Evolutionary conservation across 2,888 invertebrate species (phyloP).

Genomic region (Bedellia somnulentella): DNA sequence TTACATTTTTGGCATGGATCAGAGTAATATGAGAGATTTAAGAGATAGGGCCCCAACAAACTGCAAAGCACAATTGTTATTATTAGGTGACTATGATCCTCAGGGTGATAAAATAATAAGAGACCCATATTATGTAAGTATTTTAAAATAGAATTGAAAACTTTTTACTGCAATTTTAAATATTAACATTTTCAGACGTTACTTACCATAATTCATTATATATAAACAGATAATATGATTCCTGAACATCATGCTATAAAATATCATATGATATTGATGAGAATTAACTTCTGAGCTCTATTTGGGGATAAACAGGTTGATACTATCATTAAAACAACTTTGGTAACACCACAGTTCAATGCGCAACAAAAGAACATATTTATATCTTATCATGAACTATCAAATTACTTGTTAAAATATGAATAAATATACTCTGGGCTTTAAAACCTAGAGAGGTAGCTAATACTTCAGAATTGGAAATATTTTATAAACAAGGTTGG

Average conservation of each 20-base stretch:
- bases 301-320: no score
- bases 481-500: no score
- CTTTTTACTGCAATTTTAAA: not conserved
- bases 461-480: no score
- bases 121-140: conserved; percentile 89
- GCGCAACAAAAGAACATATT: no score
- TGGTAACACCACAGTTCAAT: no score
- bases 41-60: conserved; percentile 64
- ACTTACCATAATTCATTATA: no score
- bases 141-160: conserved; percentile 1
- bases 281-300: no score
- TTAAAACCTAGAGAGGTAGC: no score
- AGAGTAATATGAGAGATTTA: conserved; percentile 77
- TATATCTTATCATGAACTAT: no score
- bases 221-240: not conserved
- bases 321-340: no score
- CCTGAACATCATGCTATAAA: not conserved
- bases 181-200: not conserved
- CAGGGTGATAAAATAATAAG: conserved; percentile 77
- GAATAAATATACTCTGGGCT: no score
- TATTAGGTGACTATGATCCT: conserved; percentile 88
- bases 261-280: not conserved
- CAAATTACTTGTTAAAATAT: no score
- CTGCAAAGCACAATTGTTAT: conserved; percentile 71
- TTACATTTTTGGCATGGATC: conserved; percentile 95